Base-by-base conservation (phyloP, 23 tunicate genomes). In the Trididemnum miniatum region DNA sequence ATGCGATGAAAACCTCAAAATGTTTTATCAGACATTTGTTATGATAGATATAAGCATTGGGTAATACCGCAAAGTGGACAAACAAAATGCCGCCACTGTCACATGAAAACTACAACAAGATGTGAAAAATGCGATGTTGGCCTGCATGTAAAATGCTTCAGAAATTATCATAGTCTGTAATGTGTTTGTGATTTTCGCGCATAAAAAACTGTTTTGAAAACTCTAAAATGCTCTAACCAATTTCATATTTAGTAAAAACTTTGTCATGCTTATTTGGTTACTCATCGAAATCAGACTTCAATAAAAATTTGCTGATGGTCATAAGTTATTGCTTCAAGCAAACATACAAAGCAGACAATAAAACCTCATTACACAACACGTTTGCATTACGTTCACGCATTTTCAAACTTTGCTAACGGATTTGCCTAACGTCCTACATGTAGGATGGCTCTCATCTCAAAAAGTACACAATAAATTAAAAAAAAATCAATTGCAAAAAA, bases 1-100 rank as follows among this genome's bases (percentile, higher is more conserved):
- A 62, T 22, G 69, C 69, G 69, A 26, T 20, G 69, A 23, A 62
- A 26, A 15, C 69, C 69, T 22, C 69, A 62, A 62, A 62, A 62
- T 23, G 69, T 62, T 62, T 62, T 62, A 23, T 62, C 69, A 5
- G 69, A 62, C 4, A 26, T 62, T 22, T 24, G 25, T 62, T 62
- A 62, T 26, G 29, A 62, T 62, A 24, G 15, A 44, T 44, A 44
- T 15, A 44, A 44, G 54, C 54, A 44, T 44, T 44, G 54, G 54
- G 54, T 44, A 44, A 44, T 7, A 44, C 54, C 54, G 15, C 54
- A 15, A 44, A 44, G 54, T 44, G 54, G 54, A 44, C 54, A 44
- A 7, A 44, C 54, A 15, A 44, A 44, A 44, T 44, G 54, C 54
- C 54, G 54, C 54, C 54, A 44, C 54, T 44, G 54, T 44, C 54